Percentiles rank a stretch among this genome's conserved stretches.
Evolutionary conservation across 2,113 vertebrate species (phyloP).

Genomic region (Limnothrissa miodon): DNA sequence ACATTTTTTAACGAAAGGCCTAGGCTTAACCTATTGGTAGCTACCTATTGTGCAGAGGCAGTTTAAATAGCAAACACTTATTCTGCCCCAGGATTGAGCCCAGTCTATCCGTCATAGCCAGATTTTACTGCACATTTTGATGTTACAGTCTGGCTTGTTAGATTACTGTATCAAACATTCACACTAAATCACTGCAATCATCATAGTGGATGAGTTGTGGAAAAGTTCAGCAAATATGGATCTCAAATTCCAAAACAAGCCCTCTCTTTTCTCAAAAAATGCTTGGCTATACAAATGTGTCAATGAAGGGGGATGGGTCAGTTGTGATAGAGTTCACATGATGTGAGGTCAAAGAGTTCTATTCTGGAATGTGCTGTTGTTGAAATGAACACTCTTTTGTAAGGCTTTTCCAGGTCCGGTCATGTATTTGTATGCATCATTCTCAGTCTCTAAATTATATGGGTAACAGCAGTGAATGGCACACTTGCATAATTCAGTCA

Average conservation of each 20-base stretch:
- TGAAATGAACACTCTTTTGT: background rate
- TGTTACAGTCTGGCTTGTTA: too few relatives aligned
- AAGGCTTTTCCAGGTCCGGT: background rate
- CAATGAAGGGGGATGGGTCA: background rate
- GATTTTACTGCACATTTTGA: too few relatives aligned
- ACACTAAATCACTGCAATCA: too few relatives aligned
- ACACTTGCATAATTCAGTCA: background rate
- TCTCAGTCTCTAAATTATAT: background rate
- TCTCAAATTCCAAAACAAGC: background rate
- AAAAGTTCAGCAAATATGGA: background rate
- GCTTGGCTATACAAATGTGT: background rate
- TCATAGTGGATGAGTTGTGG: too few relatives aligned
- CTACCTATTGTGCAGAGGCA: too few relatives aligned
- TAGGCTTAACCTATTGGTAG: too few relatives aligned
- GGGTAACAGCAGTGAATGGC: background rate
- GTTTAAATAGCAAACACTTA: too few relatives aligned
- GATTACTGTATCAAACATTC: too few relatives aligned
- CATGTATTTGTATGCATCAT: background rate
- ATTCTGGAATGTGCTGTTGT: constrained; percentile 1
- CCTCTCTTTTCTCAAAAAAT: background rate
- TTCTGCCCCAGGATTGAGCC: too few relatives aligned
- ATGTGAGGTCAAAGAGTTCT: constrained; percentile 7
- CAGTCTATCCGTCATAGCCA: too few relatives aligned
- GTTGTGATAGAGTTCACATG: constrained; percentile 5
- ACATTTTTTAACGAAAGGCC: too few relatives aligned